These are phyloP conservation scores for Polyploca ridens DNA, from an alignment of 2,888 invertebrate genomes.

Conservation along the genomic window DNA sequence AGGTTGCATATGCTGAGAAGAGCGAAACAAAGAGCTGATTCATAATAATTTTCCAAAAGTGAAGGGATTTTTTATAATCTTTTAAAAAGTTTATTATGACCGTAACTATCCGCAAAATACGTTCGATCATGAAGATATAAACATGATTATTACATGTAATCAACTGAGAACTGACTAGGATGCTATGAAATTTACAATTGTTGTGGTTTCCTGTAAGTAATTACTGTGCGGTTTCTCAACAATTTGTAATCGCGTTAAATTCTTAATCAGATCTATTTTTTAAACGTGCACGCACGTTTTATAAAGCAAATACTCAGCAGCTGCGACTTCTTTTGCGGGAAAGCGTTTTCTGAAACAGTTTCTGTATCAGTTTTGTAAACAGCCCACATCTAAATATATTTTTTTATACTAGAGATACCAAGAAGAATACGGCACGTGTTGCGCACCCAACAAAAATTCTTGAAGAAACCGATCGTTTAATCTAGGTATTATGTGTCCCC, in stretches of 20 bases:
- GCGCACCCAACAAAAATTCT: too few relatives aligned
- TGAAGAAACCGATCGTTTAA: too few relatives aligned
- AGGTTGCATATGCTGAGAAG: too few relatives aligned
- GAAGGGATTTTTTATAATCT: too few relatives aligned
- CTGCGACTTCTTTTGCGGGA: neutral
- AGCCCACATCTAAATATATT: too few relatives aligned
- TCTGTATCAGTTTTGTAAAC: too few relatives aligned
- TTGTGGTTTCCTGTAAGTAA: slow-evolving; percentile 9
- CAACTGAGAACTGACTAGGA: slow-evolving; percentile 7
- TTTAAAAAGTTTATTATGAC: neutral
- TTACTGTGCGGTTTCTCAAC: slow-evolving; percentile 7
- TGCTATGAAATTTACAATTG: neutral
- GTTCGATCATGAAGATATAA: slow-evolving; percentile 4
- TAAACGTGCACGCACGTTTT: neutral
- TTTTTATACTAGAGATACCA: too few relatives aligned
- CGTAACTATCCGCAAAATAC: neutral
- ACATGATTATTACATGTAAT: slow-evolving; percentile 17
- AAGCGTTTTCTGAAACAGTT: too few relatives aligned
- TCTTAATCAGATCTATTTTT: neutral
- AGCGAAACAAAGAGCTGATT: too few relatives aligned
- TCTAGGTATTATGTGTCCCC: too few relatives aligned
- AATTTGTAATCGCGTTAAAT: slow-evolving; percentile 2
- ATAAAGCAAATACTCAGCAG: neutral
- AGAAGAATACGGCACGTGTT: too few relatives aligned
- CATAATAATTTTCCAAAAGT: too few relatives aligned